Evolutionary conservation across 1,140 invertebrate genomes (phyloP).

Genomic region (Meloidogyne floridensis): DNA sequence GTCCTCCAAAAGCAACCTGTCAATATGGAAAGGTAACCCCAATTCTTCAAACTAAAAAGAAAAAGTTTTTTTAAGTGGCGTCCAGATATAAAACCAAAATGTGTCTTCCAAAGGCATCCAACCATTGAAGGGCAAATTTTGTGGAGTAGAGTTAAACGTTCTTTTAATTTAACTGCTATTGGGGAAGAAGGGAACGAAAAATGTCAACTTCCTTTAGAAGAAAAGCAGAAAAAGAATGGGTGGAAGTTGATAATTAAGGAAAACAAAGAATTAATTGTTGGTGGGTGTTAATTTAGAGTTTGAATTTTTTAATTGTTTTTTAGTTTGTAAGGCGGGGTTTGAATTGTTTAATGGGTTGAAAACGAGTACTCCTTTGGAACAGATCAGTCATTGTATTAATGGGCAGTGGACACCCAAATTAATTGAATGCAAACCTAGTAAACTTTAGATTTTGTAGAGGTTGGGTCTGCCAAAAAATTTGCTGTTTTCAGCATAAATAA

Average conservation of each 20-base stretch:
- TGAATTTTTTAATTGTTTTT: background rate
- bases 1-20: slow-evolving; percentile 57
- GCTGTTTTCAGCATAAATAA: no score
- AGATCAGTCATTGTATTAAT: background rate
- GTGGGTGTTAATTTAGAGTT: background rate
- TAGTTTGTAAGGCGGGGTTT: background rate
- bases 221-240: background rate
- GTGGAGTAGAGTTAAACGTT: slow-evolving; percentile 42
- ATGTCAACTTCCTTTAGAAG: background rate
- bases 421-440: background rate
- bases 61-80: slow-evolving; percentile 35
- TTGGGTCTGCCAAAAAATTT: no score
- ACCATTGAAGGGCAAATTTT: slow-evolving; percentile 53
- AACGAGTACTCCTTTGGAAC: background rate
- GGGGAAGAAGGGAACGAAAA: background rate
- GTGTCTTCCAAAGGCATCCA: slow-evolving; percentile 52
- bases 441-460: background rate
- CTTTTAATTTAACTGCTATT: background rate
- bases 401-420: background rate
- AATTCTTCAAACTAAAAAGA: background rate
- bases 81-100: slow-evolving; percentile 51
- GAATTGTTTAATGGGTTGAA: background rate
- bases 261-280: background rate
- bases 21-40: background rate
- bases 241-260: slow-evolving; percentile 3